Evolutionary conservation across 2,797 vertebrate genomes (phyloP), one percentile per base, ranked within the genome.

Genomic region (Enoplosus armatus): DNA sequence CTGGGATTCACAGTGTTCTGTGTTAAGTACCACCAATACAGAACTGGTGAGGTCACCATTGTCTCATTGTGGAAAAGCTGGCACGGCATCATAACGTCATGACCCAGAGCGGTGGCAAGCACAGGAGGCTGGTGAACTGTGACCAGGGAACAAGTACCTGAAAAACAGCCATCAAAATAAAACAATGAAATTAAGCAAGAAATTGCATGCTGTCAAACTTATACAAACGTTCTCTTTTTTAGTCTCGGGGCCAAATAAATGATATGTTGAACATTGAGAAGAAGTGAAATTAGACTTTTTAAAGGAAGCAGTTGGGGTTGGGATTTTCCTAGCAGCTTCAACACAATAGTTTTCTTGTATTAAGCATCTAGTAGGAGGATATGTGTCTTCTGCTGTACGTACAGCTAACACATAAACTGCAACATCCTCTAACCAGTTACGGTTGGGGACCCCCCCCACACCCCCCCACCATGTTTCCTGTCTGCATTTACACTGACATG

Each of bases 121-220:
- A 79, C 53, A 11, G 90, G 77, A 5, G 69, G 83, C 83, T 93
- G 91, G 37, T 75, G 26, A 24, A 93, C 79, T 4, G 31, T 37
- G 39, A 86, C 47, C 64, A 75, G 27, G 3, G 74, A 81, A 24
- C 2, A 8, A 4, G 62, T 47, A 24, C 83, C 93, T 93, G 77
- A 41, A 55, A 67, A 51, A 71, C 14, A 39, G 8, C 3, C 26
- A 39, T 11, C n/a, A 14, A 39, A 37, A 72, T 1, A 26, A 37
- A 41, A 6, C 3, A 48, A 4, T 11, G 7, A 48, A 15, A 31
- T n/a, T 10, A 18, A 8, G 18, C 6, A 20, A 39, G 22, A 65
- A 50, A 24, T 29, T 15, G 8, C 29, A 24, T 37, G 15, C 5
- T 4, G 12, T 35, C 6, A 67, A 31, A 41, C 16, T 11, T 51